phyloP scores from a whole-genome alignment of 2,888 invertebrate genomes.

The Cistogaster globosa region DNA sequence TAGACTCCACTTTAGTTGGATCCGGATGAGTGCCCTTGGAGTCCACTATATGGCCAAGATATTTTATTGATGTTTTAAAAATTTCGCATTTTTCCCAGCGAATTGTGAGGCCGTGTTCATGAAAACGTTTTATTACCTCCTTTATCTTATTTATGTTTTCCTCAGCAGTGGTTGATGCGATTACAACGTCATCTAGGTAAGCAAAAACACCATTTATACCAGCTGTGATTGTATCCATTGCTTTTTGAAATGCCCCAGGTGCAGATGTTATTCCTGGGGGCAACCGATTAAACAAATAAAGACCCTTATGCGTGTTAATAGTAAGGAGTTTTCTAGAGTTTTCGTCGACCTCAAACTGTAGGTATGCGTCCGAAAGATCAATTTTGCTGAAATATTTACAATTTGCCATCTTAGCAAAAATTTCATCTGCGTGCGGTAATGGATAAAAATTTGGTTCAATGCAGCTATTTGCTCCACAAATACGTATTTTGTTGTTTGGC shows the following conservation, averaged over 20 bases:
- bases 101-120: constrained; percentile 32
- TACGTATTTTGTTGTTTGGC: constrained; percentile 24
- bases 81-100: constrained; percentile 50
- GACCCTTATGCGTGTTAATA: constrained; percentile 3
- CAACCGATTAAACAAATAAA: constrained; percentile 3
- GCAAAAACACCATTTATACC: constrained; percentile 42
- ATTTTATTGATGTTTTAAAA: constrained; percentile 34
- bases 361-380: too few species aligned
- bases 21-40: constrained; percentile 27
- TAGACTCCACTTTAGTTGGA: constrained; percentile 33
- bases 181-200: constrained; percentile 43
- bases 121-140: constrained; percentile 48
- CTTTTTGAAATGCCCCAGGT: constrained; percentile 5
- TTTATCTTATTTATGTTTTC: not conserved
- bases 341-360: constrained; percentile 38
- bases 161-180: not conserved
- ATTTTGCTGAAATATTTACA: constrained; percentile 16
- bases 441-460: constrained; percentile 4
- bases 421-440: constrained; percentile 40
- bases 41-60: constrained; percentile 53
- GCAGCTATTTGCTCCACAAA: constrained; percentile 41
- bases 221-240: constrained; percentile 52
- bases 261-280: not conserved
- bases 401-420: constrained; percentile 43
- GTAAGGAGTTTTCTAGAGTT: not conserved